Base-by-base conservation (phyloP, 2,113 vertebrate genomes). In the Corynorhinus townsendii region DNA sequence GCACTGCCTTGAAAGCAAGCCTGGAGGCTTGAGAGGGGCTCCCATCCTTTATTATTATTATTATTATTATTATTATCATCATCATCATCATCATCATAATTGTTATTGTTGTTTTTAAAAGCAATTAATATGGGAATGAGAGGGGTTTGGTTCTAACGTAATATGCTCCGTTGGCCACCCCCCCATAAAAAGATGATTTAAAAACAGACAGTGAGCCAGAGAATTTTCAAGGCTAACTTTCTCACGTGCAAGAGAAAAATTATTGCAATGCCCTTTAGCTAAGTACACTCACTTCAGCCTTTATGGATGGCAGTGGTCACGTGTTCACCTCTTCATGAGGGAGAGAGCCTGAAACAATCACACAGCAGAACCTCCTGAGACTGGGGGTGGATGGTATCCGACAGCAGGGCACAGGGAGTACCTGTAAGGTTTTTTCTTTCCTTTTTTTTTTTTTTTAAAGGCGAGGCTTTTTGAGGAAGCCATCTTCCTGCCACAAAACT, bases 221-320 rank as follows among this genome's bases (percentile, higher is more conserved):
- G 84, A 96, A 83, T 96, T 90, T 91, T 93, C 94, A 95, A 94
- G 94, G 68, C 92, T 91, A 94, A 94, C 93, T 97, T 97, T 97
- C 81, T 95, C 90, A 95, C 16, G 3, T 94, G 90, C 56, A 96
- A 88, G 94, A 89, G 96, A 94, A 94, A 97, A 96, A 89, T 96
- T 90, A 97, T 94, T 93, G 79, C 89, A 22, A 0, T 96, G 96
- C 93, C 95, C 95, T 96, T 97, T 89, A 95, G 94, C 96, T 97
- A 96, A 97, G 96, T 96, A 95, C 86, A 96, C 91, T 95, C 93
- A 92, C 94, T 96, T 95, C 93, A 93, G 89, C 94, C 64, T 96
- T 97, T 94, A 94, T 95, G 94, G 97, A 79, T 75, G 85, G 82
- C 3, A 1, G 91, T 7, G 17, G 69, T 91, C 94, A 95, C 73